phyloP scores from a whole-genome alignment of 2,113 vertebrate species.

The Bos taurus region ARS-UCD2.0 NC_037335.1:46659501-46660000 shows the following conservation, averaged over 20 bases:
- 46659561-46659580: neutral
- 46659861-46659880: neutral
- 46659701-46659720: neutral
- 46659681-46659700: neutral
- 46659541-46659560: neutral
- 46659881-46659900: neutral
- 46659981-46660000: neutral
- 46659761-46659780: neutral
- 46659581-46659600: neutral
- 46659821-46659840: slow-evolving; percentile 7
- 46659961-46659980: neutral
- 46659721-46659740: neutral
- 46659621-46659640: neutral
- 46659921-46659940: neutral
- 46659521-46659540: neutral
- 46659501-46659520: neutral
- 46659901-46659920: neutral
- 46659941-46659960: neutral
- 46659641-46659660: neutral
- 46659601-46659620: neutral
- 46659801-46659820: neutral
- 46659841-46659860: neutral
- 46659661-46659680: neutral
- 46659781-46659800: neutral
- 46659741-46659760: neutral